Evolutionary conservation across 2,888 invertebrate genomes (phyloP), one percentile per base, ranked within the genome.

Genomic region (Drosophila diplacantha): DNA sequence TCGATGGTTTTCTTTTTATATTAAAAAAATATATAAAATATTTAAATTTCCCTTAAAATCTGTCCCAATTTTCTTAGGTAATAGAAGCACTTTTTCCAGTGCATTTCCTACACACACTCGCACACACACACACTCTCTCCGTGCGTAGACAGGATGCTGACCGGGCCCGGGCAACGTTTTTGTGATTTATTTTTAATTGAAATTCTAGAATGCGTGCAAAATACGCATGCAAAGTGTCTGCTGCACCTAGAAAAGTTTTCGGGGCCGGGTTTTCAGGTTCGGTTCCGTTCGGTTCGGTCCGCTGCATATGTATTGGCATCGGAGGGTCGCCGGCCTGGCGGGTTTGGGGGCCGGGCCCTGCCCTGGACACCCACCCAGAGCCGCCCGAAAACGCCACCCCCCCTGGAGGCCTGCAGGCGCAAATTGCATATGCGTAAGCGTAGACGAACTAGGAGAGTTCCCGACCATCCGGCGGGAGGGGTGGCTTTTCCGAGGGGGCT

Each of bases 151-250:
- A 61, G 61, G 61, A 63, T 61, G 52, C 63, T 31, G 61, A 38
- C 34, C 26, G 49, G 37, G 24, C 56, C 54, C 72, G 72, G 72
- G 69, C 74, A 84, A 84, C 84, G 82, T 83, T 86, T 80, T 85
- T 87, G 87, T 87, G 87, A 87, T 87, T 87, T 87, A 87, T 87
- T 87, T 87, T 87, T 87, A 87, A 87, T 87, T 87, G 87, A 87
- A 87, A 87, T 87, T 87, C 87, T 86, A 87, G 86, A 86, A 86
- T 86, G 86, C 87, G 86, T 85, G 84, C 85, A 84, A 87, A 81
- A 84, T 84, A 81, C 85, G 81, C 83, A 84, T 83, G 79, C 81
- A 83, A 84, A 83, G 79, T 81, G 82, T 84, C 83, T 84, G 72
- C 64, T 61, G 78, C 83, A 80, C 83, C 84, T 84, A 79, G 83